These are phyloP conservation scores for Isichthys henryi DNA, from an alignment of 2,113 vertebrate species.

Conservation along the genomic window DNA sequence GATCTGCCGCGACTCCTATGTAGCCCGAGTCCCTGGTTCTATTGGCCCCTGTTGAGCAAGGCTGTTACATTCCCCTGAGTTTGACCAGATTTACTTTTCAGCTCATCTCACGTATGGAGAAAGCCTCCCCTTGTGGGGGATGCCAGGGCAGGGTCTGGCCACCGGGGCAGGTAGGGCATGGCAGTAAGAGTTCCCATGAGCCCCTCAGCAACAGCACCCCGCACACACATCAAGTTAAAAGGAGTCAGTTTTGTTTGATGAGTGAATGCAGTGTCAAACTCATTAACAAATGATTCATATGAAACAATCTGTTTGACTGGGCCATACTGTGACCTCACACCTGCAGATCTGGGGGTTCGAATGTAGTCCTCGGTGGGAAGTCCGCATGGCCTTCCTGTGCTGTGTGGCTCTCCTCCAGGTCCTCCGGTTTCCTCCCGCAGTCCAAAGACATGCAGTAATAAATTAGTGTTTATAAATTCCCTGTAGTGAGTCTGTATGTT, in stretches of 20 bases:
- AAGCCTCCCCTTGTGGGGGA: not conserved
- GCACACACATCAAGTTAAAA: not conserved
- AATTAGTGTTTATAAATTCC: not conserved
- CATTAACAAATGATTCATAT: not conserved
- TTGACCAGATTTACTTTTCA: not conserved
- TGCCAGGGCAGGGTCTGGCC: not conserved
- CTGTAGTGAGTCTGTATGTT: not conserved
- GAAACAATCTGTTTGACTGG: not conserved
- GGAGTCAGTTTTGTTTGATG: not conserved
- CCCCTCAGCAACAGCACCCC: not conserved
- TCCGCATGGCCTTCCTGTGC: not conserved
- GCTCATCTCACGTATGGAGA: not conserved
- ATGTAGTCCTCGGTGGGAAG: not conserved
- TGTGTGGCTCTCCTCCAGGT: not conserved
- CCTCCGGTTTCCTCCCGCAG: not conserved
- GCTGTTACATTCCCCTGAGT: not conserved
- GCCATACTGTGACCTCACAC: not conserved
- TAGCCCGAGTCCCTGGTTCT: not conserved
- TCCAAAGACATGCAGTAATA: not conserved
- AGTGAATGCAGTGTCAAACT: not conserved
- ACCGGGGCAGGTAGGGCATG: not conserved
- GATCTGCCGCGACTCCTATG: not conserved
- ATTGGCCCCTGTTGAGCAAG: not conserved
- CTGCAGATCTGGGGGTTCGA: not conserved
- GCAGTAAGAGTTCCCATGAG: not conserved